A percentile compares a stretch with the other conserved stretches of the same genome.
Evolutionary conservation across 2,888 invertebrate genomes (phyloP).

Genomic region (Dexiosoma caninum): DNA sequence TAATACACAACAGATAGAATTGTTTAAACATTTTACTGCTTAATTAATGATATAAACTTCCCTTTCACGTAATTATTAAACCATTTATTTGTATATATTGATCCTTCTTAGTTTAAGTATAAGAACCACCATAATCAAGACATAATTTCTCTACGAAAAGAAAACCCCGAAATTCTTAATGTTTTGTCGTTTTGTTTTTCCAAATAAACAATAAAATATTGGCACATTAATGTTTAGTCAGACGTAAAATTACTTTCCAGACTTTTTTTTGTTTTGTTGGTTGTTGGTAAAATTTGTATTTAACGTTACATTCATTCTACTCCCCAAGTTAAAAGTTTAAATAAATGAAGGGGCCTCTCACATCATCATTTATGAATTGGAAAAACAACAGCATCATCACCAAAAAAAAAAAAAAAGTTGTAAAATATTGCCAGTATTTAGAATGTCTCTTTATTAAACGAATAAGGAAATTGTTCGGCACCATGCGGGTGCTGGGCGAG

Average conservation of each 20-base stretch:
- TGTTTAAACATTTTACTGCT: background rate
- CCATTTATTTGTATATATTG: slow-evolving; percentile 27
- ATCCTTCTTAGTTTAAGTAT: slow-evolving; percentile 5
- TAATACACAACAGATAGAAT: too few relatives aligned
- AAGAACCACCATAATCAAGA: slow-evolving; percentile 66
- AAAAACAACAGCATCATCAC: slow-evolving; percentile 31
- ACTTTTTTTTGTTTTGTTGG: slow-evolving; percentile 67
- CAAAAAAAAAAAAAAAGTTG: slow-evolving; percentile 2
- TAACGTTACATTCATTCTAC: slow-evolving; percentile 13
- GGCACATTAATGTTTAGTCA: slow-evolving; percentile 78
- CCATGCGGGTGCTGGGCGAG: slow-evolving; percentile 7
- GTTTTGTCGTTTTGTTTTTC: slow-evolving; percentile 67
- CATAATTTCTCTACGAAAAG: slow-evolving; percentile 59
- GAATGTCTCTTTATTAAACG: slow-evolving; percentile 52
- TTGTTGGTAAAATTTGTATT: slow-evolving; percentile 30
- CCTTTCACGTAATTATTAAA: slow-evolving; percentile 8
- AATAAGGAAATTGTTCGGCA: slow-evolving; percentile 1
- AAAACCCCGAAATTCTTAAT: slow-evolving; percentile 46
- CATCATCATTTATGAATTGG: slow-evolving; percentile 26
- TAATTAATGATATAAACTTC: background rate
- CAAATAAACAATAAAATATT: slow-evolving; percentile 78
- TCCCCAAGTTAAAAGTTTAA: slow-evolving; percentile 52
- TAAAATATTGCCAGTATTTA: slow-evolving; percentile 55
- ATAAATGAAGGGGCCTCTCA: slow-evolving; percentile 23
- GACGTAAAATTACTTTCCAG: slow-evolving; percentile 78